These are phyloP conservation scores for Fulmarus glacialis DNA, from an alignment of 2,113 vertebrate species.

Conservation along the genomic window DNA sequence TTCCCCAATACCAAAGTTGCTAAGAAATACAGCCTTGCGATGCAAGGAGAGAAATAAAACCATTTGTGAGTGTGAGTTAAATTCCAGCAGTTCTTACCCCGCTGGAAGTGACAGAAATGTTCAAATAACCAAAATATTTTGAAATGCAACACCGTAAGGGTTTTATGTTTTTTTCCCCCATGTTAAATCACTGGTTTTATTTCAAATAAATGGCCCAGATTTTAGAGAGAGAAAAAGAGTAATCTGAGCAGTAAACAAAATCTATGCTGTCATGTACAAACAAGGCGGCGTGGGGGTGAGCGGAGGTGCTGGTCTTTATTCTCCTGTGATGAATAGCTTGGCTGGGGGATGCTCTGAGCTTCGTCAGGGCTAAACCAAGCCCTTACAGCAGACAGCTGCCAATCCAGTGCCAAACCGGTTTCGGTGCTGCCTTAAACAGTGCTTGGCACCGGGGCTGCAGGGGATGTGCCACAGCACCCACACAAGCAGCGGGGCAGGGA, in stretches of 20 bases:
- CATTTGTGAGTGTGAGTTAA: background rate
- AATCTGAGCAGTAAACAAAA: background rate
- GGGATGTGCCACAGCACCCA: rapidly evolving
- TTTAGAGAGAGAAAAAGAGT: background rate
- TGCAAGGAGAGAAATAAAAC: background rate
- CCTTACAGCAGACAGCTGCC: background rate
- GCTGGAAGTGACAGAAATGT: conserved; percentile 40
- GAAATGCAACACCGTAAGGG: background rate
- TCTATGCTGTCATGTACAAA: background rate
- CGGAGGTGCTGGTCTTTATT: background rate
- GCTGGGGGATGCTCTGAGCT: background rate
- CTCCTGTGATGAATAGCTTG: background rate
- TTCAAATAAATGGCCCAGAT: background rate
- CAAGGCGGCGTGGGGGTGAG: rapidly evolving
- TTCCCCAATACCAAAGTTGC: background rate
- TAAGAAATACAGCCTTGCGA: background rate
- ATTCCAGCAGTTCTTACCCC: conserved; percentile 7
- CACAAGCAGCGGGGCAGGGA: rapidly evolving
- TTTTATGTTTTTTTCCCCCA: background rate
- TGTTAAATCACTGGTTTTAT: conserved; percentile 25
- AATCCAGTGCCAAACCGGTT: background rate
- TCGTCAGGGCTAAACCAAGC: background rate
- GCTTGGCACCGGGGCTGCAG: background rate
- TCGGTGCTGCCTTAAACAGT: background rate
- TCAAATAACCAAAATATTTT: conserved; percentile 47